Conservation (phyloP, 37 sponge, comb jelly and placozoan species). For the Agelas oroides region DNA sequence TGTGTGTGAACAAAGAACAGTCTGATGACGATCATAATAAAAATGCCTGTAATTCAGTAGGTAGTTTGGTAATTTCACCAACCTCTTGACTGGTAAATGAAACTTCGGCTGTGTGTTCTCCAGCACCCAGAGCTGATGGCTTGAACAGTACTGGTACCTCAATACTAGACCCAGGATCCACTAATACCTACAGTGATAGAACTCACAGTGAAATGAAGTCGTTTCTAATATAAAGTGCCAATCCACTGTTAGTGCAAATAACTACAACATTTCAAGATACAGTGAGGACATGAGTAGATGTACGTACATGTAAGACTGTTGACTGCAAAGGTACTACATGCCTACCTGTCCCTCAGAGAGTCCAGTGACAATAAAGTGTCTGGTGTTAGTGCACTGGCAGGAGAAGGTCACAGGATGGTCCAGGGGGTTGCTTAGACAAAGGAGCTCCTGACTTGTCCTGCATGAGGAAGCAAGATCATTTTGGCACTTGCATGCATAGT, state of each 20-base stretch:
- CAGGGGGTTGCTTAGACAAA: constrained; percentile 61
- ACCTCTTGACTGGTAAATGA: constrained; percentile 72
- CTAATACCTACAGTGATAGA: constrained; percentile 27
- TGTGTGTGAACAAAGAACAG: neutral
- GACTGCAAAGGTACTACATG: neutral
- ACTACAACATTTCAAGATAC: too few species aligned
- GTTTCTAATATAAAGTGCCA: too few species aligned
- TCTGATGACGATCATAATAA: too few species aligned
- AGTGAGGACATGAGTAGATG: neutral
- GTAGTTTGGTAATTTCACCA: neutral
- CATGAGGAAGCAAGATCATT: neutral
- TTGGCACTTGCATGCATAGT: too few species aligned
- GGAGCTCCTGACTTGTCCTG: constrained; percentile 20
- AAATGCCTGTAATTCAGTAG: too few species aligned
- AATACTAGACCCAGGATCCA: constrained; percentile 27
- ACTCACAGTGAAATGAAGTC: neutral
- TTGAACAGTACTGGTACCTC: constrained; percentile 64
- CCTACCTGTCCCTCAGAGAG: constrained; percentile 39
- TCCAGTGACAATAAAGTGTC: constrained; percentile 45
- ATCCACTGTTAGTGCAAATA: too few species aligned
- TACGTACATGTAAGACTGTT: neutral
- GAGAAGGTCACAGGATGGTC: constrained; percentile 33
- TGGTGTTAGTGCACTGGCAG: constrained; percentile 49
- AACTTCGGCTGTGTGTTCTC: constrained; percentile 35
- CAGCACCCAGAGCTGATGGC: constrained; percentile 62